Evolutionary conservation across 2,888 invertebrate genomes (phyloP).

Genomic region (Malthinus seriepunctatus): DNA sequence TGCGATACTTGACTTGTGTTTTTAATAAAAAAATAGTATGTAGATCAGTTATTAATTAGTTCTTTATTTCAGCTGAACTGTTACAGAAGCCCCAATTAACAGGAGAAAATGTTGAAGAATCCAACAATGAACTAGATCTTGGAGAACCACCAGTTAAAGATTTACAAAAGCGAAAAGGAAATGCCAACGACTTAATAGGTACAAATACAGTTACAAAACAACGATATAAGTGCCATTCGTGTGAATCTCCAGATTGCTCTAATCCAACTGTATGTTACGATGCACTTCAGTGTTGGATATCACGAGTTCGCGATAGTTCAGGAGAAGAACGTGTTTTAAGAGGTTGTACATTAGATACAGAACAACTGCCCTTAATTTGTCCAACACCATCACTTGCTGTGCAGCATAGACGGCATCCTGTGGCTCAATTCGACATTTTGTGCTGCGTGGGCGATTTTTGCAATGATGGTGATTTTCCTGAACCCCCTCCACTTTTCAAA

Average conservation of each 20-base stretch:
- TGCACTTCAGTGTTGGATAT: conserved; percentile 82
- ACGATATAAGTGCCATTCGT: conserved; percentile 73
- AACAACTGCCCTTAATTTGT: conserved; percentile 75
- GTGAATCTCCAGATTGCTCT: conserved; percentile 72
- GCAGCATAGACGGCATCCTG: conserved; percentile 57
- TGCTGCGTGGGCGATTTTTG: conserved; percentile 82
- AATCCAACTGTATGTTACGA: conserved; percentile 62
- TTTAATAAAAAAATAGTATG: too few relatives aligned
- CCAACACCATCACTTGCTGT: conserved; percentile 52
- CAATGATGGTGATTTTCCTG: conserved; percentile 80
- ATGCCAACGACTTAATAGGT: conserved; percentile 30
- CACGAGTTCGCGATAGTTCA: conserved; percentile 68
- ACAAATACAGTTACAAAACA: conserved; percentile 31
- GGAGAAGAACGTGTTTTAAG: conserved; percentile 66
- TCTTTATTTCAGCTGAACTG: conserved; percentile 37
- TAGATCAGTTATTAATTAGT: too few relatives aligned
- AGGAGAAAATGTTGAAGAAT: conserved; percentile 47
- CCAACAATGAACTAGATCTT: conserved; percentile 44
- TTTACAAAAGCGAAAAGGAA: conserved; percentile 35
- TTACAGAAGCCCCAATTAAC: conserved; percentile 42
- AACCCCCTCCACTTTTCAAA: conserved; percentile 58
- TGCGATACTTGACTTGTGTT: too few relatives aligned
- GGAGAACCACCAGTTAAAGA: conserved; percentile 47
- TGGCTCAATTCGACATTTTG: conserved; percentile 67
- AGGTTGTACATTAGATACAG: conserved; percentile 72